Evolutionary conservation across 2,113 vertebrate genomes (phyloP).

Genomic region (Callithrix jacchus): DNA sequence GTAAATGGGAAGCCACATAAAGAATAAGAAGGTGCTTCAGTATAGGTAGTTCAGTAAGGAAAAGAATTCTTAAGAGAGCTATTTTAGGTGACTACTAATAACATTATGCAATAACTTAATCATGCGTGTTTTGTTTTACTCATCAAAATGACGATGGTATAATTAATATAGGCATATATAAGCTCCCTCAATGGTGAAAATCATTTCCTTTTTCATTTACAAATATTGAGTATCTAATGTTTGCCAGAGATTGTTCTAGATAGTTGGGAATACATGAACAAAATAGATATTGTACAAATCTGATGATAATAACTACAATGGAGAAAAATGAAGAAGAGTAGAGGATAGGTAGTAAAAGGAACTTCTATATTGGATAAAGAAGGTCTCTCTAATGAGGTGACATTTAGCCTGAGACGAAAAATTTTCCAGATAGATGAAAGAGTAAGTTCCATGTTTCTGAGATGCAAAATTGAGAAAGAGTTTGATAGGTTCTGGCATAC

Average conservation of each 20-base stretch:
- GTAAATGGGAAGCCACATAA: background rate
- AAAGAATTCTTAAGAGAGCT: slow-evolving; percentile 18
- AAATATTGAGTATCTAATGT: background rate
- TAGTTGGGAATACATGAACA: background rate
- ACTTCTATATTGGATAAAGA: background rate
- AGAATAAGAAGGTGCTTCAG: background rate
- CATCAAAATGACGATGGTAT: background rate
- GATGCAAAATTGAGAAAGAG: background rate
- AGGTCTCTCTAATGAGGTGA: background rate
- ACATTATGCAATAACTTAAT: background rate
- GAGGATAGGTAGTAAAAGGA: background rate
- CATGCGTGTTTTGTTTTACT: background rate
- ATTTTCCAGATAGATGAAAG: background rate
- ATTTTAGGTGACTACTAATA: slow-evolving; percentile 27
- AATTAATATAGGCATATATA: background rate
- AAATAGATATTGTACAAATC: background rate
- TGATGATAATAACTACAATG: background rate
- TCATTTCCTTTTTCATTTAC: background rate
- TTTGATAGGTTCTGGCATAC: background rate
- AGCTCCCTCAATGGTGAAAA: background rate
- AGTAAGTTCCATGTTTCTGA: background rate
- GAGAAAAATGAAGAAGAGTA: background rate
- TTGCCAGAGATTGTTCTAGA: background rate
- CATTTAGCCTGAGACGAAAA: background rate
- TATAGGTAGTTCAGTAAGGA: background rate